Conservation (phyloP, 2,113 vertebrate genomes). For the Macquaria ambigua region DNA sequence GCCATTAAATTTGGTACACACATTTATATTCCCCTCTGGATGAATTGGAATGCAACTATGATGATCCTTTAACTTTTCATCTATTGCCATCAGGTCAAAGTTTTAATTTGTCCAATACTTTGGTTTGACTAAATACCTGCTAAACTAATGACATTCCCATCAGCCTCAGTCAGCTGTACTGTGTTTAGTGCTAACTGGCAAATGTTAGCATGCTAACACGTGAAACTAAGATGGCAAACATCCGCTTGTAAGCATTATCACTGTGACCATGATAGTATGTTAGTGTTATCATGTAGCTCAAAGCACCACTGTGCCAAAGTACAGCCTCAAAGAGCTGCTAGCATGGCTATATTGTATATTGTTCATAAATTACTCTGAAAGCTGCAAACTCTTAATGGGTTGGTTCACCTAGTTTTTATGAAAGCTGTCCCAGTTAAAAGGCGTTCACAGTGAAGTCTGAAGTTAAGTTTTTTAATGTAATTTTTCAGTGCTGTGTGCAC, state of each 20-base stretch:
- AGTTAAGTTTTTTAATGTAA: background rate
- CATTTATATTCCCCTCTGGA: background rate
- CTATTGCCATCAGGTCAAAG: background rate
- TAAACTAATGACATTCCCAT: background rate
- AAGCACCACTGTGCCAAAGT: too few species aligned
- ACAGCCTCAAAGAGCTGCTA: background rate
- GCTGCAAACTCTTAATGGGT: too few species aligned
- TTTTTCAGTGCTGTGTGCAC: background rate
- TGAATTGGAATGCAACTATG: background rate
- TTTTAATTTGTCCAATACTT: background rate
- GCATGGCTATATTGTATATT: too few species aligned
- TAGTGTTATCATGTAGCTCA: background rate
- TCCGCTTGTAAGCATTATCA: too few species aligned
- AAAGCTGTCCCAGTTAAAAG: background rate
- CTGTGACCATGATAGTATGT: background rate
- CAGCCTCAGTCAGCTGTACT: background rate
- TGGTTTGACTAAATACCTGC: background rate
- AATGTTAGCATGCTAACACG: background rate
- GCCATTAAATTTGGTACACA: background rate
- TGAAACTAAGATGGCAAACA: background rate
- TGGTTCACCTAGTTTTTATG: background rate
- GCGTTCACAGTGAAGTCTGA: background rate
- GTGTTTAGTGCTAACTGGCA: background rate
- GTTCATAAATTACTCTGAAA: too few species aligned
- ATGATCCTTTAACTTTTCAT: background rate